Evolutionary conservation across 2,797 vertebrate genomes (phyloP).

Genomic region (Picus viridis): DNA sequence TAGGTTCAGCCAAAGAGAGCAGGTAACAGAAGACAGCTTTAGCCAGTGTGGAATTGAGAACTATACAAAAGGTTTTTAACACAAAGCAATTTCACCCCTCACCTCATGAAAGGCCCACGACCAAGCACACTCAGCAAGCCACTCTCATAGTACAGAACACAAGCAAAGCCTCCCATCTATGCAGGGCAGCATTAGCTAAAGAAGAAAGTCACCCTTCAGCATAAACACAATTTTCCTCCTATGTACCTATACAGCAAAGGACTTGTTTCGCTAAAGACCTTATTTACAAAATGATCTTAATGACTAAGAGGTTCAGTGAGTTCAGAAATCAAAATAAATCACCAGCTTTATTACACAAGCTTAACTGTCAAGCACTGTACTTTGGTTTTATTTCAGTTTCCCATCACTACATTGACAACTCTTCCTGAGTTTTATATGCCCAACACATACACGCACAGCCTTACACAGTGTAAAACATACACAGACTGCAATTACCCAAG

Average conservation of each 20-base stretch:
- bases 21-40: not conserved
- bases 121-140: not conserved
- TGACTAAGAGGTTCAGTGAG: not conserved
- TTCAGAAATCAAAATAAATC: constrained; percentile 47
- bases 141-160: not conserved
- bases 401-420: not conserved
- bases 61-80: not conserved
- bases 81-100: not conserved
- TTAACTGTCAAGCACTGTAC: not conserved
- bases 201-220: not conserved
- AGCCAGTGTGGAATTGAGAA: not conserved
- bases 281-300: not conserved
- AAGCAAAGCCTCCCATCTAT: not conserved
- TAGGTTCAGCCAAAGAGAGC: not conserved
- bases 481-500: not conserved
- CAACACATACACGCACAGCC: not conserved
- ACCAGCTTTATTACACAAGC: not conserved
- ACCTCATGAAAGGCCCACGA: not conserved
- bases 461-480: not conserved
- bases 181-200: not conserved
- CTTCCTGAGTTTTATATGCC: not conserved
- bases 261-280: not conserved
- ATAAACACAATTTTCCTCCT: not conserved
- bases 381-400: constrained; percentile 27
- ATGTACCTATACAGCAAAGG: not conserved